Evolutionary conservation across 1,140 invertebrate genomes (phyloP), one percentile per base, ranked within the genome.

Genomic region (Drosophila carrolli): DNA sequence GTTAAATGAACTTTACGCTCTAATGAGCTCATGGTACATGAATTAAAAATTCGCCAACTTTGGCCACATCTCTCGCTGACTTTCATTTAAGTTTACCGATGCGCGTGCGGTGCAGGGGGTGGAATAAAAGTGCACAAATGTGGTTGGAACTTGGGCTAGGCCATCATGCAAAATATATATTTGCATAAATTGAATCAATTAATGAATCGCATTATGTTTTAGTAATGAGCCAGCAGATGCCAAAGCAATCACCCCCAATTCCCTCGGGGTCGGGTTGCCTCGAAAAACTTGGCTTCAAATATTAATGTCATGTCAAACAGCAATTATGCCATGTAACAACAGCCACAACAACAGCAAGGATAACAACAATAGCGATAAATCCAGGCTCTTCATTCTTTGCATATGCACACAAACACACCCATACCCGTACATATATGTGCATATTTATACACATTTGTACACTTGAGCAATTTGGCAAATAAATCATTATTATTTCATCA

Each of bases 301-400:
- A 89, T 89, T 89, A 84, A 89, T 89, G 84, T 89, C 84, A 89
- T 89, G 84, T 89, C 84, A 88, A 88, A 89, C 84, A 78, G 84
- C 84, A 88, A 88, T 88, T 89, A 89, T 78, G 81, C 55, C 80
- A 78, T 89, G 84, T 89, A 70, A 65, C 77, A 84, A 71, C 76
- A 80, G 59, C 29, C 41, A 11, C 46, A 35, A 19, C 32, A 62
- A n/a, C 44, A 59, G 23, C 32, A 58, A 61, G 57, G 73, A 76
- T 73, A 47, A 41, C 56, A 78, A 70, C 46, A 83, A 71, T 44
- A 41, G 55, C 59, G 54, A 86, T 65, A 88, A 86, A 88, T 86
- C 66, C 68, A 47, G 61, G 70, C 50, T 68, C 47, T 75, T 61
- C 58, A 83, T 89, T 83, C 79, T 83, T 83, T 79, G 62, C 43